Base-by-base conservation (phyloP, 2,888 invertebrate genomes). In the Drosophila falleni region DNA sequence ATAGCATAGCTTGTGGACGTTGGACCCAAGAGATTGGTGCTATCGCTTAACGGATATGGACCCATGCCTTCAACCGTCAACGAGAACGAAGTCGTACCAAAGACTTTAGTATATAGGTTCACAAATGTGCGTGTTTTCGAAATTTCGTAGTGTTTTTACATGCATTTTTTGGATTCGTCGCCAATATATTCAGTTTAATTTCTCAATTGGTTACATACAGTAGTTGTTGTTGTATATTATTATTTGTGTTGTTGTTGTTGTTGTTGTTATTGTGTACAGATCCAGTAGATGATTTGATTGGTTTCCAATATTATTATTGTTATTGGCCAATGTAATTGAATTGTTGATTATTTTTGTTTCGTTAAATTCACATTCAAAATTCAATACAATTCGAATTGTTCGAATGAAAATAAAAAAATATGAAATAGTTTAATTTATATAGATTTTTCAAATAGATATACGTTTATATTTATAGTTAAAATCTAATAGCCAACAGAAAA, bases 11-110 rank as follows among this genome's bases (percentile, higher is more conserved):
- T 90, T 78, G 89, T 89, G 51, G 86, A 81, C 42, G 71, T 91
- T 85, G 93, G 92, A 81, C 92, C 92, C 92, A 93, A 90, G 56
- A 93, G 92, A 86, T 93, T 93, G 78, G 92, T 92, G 91, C 92
- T 92, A 91, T 93, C 93, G 87, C 91, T 92, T 85, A 93, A 90
- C 74, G 93, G 93, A 91, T 93, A 93, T 80, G 93, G 93, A 89
- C 93, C 93, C 93, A 93, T 93, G 91, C 93, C 92, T 92, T 93
- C 93, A 92, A 92, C 92, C 91, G 92, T 91, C 89, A 93, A 92
- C 87, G 93, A 92, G 85, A 92, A 93, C 91, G 93, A 92, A 89
- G 92, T 93, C 87, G 92, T 92, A 89, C 92, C 92, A 92, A 92
- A 93, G 81, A 92, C 92, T 93, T 92, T 79, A 73, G 73, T 82